Evolutionary conservation across 2,888 invertebrate genomes (phyloP).

Genomic region (Chromoteleia sp.): DNA sequence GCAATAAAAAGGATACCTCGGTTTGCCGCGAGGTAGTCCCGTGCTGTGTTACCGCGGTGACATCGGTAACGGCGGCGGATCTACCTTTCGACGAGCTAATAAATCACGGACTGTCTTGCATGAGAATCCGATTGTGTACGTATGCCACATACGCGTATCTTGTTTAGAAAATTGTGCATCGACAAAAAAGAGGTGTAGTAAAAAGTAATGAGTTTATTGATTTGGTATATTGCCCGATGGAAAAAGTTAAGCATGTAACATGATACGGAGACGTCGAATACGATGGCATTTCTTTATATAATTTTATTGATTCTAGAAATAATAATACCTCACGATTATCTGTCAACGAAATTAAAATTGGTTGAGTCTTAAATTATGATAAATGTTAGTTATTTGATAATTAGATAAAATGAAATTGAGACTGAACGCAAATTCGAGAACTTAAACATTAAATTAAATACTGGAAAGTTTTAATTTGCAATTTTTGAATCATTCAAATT

Average conservation of each 20-base stretch:
- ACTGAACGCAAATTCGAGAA: no score
- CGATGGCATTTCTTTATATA: no score
- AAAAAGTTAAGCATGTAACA: neutral
- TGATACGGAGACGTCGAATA: no score
- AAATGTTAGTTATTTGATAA: no score
- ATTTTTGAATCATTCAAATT: no score
- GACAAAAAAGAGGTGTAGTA: slow-evolving; percentile 11
- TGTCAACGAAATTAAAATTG: no score
- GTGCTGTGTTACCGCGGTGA: slow-evolving; percentile 47
- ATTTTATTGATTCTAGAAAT: no score
- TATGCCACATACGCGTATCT: slow-evolving; percentile 6
- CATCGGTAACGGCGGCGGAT: slow-evolving; percentile 80
- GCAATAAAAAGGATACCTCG: slow-evolving; percentile 57
- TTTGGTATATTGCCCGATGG: slow-evolving; percentile 5
- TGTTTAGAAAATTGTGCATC: slow-evolving; percentile 20
- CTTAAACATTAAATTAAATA: no score
- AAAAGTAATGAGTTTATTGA: slow-evolving; percentile 27
- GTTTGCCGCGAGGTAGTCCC: slow-evolving; percentile 53
- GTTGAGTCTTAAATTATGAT: no score
- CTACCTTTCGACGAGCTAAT: slow-evolving; percentile 81
- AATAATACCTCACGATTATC: no score
- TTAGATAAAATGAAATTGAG: no score
- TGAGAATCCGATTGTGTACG: slow-evolving; percentile 75
- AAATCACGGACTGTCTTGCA: slow-evolving; percentile 80
- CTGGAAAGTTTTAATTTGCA: no score